These are phyloP conservation scores for Noctua comes DNA, from an alignment of 2,888 invertebrate genomes.

Conservation along the genomic window DNA sequence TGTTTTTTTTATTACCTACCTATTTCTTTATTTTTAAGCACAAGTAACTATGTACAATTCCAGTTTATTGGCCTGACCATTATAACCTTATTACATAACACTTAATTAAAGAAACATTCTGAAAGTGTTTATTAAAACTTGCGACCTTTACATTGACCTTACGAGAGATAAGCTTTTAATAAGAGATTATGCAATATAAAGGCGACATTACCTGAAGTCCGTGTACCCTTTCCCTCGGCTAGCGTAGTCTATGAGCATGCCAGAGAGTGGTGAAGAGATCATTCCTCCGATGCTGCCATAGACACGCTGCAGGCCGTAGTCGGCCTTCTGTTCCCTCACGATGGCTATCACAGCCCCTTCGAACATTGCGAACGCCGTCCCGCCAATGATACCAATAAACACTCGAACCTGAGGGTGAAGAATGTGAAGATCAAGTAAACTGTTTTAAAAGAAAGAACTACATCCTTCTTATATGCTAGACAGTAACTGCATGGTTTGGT, in stretches of 20 bases:
- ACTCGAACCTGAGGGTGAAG: constrained; percentile 85
- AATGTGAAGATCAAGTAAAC: background rate
- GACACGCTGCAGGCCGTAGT: constrained; percentile 94
- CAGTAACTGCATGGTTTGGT: background rate
- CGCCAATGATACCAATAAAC: constrained; percentile 92
- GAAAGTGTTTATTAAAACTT: constrained; percentile 20
- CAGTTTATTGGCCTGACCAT: background rate
- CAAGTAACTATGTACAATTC: constrained; percentile 2
- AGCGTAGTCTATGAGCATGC: constrained; percentile 93
- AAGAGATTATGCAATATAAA: constrained; percentile 3
- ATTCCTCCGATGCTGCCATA: constrained; percentile 94
- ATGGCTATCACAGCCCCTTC: constrained; percentile 95
- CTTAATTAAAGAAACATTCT: background rate
- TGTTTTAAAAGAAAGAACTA: background rate
- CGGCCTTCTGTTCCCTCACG: constrained; percentile 93
- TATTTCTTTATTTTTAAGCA: constrained; percentile 5
- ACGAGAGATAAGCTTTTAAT: constrained; percentile 14
- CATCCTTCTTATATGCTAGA: background rate
- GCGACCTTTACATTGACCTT: constrained; percentile 17
- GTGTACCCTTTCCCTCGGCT: constrained; percentile 93
- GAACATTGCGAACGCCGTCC: constrained; percentile 95
- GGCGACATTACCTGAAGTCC: constrained; percentile 91
- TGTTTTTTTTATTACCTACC: background rate
- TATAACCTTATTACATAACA: constrained; percentile 12
- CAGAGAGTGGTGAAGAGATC: constrained; percentile 94